phyloP scores from a whole-genome alignment of 2,888 invertebrate species.

The Embidobia sp. region DNA sequence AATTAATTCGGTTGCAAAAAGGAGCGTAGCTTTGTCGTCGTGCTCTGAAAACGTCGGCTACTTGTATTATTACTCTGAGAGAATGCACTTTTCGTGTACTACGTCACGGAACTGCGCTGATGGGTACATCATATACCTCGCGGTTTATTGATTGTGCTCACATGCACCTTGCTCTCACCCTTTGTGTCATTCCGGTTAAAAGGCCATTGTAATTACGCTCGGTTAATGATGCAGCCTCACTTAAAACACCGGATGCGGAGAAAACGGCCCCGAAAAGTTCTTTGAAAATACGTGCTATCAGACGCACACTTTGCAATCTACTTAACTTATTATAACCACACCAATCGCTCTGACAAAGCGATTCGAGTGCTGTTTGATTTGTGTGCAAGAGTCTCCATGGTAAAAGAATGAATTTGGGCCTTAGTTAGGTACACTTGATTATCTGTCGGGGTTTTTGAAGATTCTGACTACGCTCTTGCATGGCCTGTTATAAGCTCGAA shows the following conservation, averaged over 20 bases:
- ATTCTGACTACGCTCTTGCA: too few relatives aligned
- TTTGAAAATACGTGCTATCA: constrained; percentile 9
- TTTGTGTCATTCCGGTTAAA: constrained; percentile 33
- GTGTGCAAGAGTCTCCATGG: too few relatives aligned
- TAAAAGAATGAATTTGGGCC: too few relatives aligned
- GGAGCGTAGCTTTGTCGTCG: constrained; percentile 14
- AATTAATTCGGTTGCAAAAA: too few relatives aligned
- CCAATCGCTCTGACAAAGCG: too few relatives aligned
- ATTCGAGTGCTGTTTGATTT: constrained; percentile 4
- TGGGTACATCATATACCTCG: constrained; percentile 32
- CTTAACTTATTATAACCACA: too few relatives aligned
- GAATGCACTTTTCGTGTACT: constrained; percentile 60
- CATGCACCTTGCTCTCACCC: constrained; percentile 12
- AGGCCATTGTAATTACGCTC: constrained; percentile 45
- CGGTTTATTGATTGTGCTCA: constrained; percentile 50
- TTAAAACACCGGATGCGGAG: constrained; percentile 7
- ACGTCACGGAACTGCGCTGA: constrained; percentile 48
- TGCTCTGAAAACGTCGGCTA: constrained; percentile 15
- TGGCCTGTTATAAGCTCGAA: too few relatives aligned
- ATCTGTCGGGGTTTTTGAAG: too few relatives aligned
- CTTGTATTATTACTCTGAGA: constrained; percentile 22
- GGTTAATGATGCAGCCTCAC: constrained; percentile 19
- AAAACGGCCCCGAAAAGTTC: constrained; percentile 2
- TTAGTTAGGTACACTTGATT: too few relatives aligned
- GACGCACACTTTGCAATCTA: neutral